Conservation (phyloP, 2,888 invertebrate species). For the Pristionchus entomophagus region DNA sequence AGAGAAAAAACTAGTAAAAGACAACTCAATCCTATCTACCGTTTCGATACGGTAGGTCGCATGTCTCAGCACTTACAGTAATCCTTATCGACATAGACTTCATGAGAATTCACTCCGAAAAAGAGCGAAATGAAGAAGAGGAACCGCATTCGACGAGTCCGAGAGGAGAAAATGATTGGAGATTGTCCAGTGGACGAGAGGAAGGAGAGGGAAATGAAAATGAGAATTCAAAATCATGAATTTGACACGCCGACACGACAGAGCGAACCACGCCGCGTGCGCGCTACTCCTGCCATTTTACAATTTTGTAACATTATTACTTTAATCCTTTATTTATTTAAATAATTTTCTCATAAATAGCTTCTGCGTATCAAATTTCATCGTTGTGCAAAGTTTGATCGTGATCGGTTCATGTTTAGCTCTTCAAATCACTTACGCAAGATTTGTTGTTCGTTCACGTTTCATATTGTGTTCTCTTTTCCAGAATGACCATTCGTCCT, state of each 20-base stretch:
- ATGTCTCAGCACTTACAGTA: background rate
- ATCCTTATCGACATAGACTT: background rate
- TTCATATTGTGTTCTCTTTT: background rate
- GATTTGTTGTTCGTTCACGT: background rate
- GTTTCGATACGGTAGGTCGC: background rate
- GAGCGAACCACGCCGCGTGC: background rate
- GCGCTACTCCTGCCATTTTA: background rate
- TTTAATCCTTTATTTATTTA: background rate
- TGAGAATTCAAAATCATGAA: too few relatives aligned
- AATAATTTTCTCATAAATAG: background rate
- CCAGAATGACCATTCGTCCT: constrained; percentile 42
- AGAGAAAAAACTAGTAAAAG: too few relatives aligned
- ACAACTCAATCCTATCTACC: background rate
- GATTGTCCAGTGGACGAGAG: background rate
- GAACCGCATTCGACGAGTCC: constrained; percentile 20
- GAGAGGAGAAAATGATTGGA: background rate
- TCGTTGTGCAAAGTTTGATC: background rate
- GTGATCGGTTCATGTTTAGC: background rate
- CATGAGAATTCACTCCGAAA: background rate
- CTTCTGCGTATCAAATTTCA: background rate
- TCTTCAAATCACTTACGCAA: background rate
- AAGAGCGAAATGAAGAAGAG: background rate
- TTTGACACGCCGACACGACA: background rate
- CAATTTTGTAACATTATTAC: background rate
- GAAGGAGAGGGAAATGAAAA: background rate